These are phyloP conservation scores for Cotesia chilonis DNA, from an alignment of 1,140 invertebrate genomes.

Conservation along the genomic window DNA sequence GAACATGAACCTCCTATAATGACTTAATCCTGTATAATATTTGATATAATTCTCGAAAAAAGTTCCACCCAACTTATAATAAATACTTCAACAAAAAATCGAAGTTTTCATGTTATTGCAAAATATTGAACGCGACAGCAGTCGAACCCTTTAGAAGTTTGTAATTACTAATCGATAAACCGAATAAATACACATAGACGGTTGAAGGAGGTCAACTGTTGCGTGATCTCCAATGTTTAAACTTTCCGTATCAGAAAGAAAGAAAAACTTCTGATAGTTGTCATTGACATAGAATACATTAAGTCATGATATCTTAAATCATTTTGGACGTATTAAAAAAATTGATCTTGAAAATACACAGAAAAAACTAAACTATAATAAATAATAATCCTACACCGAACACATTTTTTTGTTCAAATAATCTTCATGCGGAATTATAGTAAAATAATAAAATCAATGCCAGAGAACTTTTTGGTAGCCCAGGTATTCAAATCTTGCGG, in stretches of 20 bases:
- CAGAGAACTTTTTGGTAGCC: too few relatives aligned
- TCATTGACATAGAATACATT: conserved; percentile 9
- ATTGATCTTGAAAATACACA: too few relatives aligned
- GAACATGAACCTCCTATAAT: too few relatives aligned
- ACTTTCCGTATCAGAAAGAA: conserved; percentile 2
- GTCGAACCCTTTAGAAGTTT: conserved; percentile 19
- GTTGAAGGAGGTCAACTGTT: conserved; percentile 36
- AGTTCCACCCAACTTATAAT: background rate
- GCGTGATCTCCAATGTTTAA: conserved; percentile 27
- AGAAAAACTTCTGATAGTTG: background rate
- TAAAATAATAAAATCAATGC: too few relatives aligned
- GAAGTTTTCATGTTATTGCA: background rate
- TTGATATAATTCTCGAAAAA: background rate
- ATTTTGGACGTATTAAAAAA: too few relatives aligned
- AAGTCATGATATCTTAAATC: conserved; percentile 1
- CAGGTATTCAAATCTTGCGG: too few relatives aligned
- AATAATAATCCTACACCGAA: too few relatives aligned
- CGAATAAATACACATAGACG: conserved; percentile 11
- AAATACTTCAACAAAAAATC: conserved; percentile 10
- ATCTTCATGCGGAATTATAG: too few relatives aligned
- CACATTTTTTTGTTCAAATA: too few relatives aligned
- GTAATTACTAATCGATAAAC: conserved; percentile 37
- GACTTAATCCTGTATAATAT: too few relatives aligned
- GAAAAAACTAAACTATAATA: too few relatives aligned
- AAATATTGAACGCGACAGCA: conserved; percentile 16